A percentile compares a stretch with the other conserved stretches of the same genome.
phyloP scores from a whole-genome alignment of 2,113 vertebrate genomes.

The Amphiprion ocellaris region DNA sequence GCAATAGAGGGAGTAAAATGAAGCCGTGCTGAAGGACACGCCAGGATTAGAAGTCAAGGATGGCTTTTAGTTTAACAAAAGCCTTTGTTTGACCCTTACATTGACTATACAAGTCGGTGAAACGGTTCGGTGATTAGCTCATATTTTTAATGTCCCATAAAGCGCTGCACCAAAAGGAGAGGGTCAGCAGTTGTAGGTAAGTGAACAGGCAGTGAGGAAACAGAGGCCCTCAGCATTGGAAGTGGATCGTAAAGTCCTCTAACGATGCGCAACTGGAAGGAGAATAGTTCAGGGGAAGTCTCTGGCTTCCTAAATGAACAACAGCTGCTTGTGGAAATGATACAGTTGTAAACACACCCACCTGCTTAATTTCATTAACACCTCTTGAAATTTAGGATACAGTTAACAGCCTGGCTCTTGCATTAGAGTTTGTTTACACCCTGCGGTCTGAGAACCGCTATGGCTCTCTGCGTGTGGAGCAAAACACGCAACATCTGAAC shows the following conservation, averaged over 20 bases:
- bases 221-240: slow-evolving; percentile 2
- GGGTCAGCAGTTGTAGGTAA: slow-evolving; percentile 3
- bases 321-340: slow-evolving; percentile 54
- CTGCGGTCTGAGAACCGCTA: slow-evolving; percentile 31
- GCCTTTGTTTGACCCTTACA: slow-evolving; percentile 43
- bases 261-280: slow-evolving; percentile 36
- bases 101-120: background rate
- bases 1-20: slow-evolving; percentile 2
- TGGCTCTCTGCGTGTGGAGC: background rate
- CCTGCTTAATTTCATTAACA: slow-evolving; percentile 71
- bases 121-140: background rate
- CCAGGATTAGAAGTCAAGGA: slow-evolving; percentile 25
- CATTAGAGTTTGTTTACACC: slow-evolving; percentile 49
- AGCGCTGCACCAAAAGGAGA: slow-evolving; percentile 2
- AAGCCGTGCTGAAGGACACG: slow-evolving; percentile 1
- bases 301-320: slow-evolving; percentile 41
- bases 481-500: slow-evolving; percentile 21
- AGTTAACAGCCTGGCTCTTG: slow-evolving; percentile 50
- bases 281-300: slow-evolving; percentile 29
- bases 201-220: slow-evolving; percentile 28
- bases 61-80: slow-evolving; percentile 2
- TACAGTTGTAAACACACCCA: slow-evolving; percentile 39
- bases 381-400: slow-evolving; percentile 55
- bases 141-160: slow-evolving; percentile 15
- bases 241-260: slow-evolving; percentile 39